Evolutionary conservation across 2,797 vertebrate species (phyloP), one percentile per base, ranked within the genome.

Genomic region (Gadopsis marmoratus): DNA sequence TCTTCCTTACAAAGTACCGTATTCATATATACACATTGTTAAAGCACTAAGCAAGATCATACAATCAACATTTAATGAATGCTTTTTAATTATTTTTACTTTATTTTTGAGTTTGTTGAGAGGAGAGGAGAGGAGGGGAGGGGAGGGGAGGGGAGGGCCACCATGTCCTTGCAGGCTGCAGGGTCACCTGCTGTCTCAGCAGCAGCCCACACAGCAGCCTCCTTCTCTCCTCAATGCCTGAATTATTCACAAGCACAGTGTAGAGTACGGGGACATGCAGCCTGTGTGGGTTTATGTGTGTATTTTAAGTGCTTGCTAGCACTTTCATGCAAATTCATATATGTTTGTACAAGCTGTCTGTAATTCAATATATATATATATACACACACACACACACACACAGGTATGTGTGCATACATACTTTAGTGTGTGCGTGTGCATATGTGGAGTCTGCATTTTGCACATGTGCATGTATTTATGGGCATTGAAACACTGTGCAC

Each of bases 171-270:
- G 88, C 60, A 83, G 86, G 79, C 78, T 88, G 79, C 77, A 79
- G 93, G 92, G 90, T 94, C 94, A 93, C 90, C 87, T 92, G 92
- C 94, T 92, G 90, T 85, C 93, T 93, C 93, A 92, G 93, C 91
- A 90, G 33, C 87, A 83, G 71, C 74, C 84, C 85, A 89, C 89
- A 88, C 79, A 82, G 82, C 84, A 80, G 79, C 76, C 85, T 58
- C 76, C 73, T 86, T 82, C 84, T 87, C 85, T 79, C 86, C 68
- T 75, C 81, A 78, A 66, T 23, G 31, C 66, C 85, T 96, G 92
- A 95, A 96, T 95, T 90, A 95, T 96, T 95, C 92, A 96, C 85
- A 71, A 81, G 86, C 76, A 61, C 86, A 77, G 82, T 60, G 81
- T 58, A 84, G 83, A 85, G 89, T 76, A 79, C 39, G 33, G 89